Conservation (phyloP, 2,113 vertebrate genomes). For the Panthera tigris region DNA sequence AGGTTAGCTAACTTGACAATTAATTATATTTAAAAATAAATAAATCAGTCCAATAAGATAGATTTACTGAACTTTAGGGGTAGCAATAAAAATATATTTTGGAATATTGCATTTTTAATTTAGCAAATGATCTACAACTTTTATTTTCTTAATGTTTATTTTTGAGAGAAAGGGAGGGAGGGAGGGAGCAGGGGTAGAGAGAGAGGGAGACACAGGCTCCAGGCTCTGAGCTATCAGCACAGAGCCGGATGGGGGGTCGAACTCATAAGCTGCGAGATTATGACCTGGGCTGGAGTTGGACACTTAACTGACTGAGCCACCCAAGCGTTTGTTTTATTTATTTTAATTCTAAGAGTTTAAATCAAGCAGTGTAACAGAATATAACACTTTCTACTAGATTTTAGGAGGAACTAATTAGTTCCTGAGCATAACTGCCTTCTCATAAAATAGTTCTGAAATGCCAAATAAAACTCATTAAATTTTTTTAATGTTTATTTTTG, state of each 20-base stretch:
- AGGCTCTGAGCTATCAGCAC: no score
- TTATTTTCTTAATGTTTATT: no score
- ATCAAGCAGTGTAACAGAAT: neutral
- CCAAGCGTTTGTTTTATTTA: neutral
- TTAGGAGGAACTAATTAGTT: neutral
- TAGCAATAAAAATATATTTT: conserved; percentile 1
- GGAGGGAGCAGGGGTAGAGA: no score
- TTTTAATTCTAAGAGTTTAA: conserved; percentile 1
- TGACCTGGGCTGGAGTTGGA: no score
- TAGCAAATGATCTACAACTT: neutral
- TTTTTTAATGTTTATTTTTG: no score
- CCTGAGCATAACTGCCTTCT: neutral
- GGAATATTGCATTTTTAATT: neutral
- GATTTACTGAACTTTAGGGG: neutral
- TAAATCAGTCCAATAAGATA: neutral
- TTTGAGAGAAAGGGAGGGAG: no score
- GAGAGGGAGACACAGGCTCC: no score
- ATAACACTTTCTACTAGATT: neutral
- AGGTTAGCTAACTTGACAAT: no score
- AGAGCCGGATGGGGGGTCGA: no score
- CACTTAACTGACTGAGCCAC: no score
- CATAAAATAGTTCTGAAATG: neutral
- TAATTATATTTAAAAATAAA: no score
- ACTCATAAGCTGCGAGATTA: no score
- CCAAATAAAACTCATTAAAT: neutral